These are phyloP conservation scores for Cataglyphis hispanica DNA, from an alignment of 1,140 invertebrate genomes.

Conservation along the genomic window DNA sequence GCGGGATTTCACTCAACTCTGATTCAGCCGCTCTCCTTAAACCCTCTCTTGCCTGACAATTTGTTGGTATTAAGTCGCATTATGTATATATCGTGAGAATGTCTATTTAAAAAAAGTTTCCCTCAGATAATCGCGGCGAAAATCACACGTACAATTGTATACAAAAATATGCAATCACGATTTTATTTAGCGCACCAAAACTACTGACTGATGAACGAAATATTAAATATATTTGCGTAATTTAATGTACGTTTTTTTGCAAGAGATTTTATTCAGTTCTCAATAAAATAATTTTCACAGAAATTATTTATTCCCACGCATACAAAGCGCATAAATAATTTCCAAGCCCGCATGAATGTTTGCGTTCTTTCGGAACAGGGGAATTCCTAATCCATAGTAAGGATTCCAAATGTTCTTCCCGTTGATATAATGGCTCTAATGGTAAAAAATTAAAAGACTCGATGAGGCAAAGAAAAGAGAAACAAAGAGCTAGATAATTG, in stretches of 20 bases:
- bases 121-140: background rate
- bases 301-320: slow-evolving; percentile 3
- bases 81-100: background rate
- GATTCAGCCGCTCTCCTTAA: slow-evolving; percentile 77
- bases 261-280: background rate
- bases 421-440: slow-evolving; percentile 37
- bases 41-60: slow-evolving; percentile 64
- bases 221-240: background rate
- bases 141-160: slow-evolving; percentile 49
- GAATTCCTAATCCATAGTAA: slow-evolving; percentile 59
- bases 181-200: slow-evolving; percentile 13
- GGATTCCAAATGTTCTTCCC: slow-evolving; percentile 29
- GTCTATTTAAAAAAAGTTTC: slow-evolving; percentile 16
- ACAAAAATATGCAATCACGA: slow-evolving; percentile 28
- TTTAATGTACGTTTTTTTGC: background rate
- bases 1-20: slow-evolving; percentile 43
- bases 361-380: slow-evolving; percentile 52
- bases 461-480: slow-evolving; percentile 42
- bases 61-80: slow-evolving; percentile 22
- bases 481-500: slow-evolving; percentile 59
- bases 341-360: slow-evolving; percentile 52
- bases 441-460: slow-evolving; percentile 12
- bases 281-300: background rate
- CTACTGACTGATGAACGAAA: background rate
- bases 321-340: slow-evolving; percentile 38